Percentiles rank a stretch among this genome's conserved stretches.
phyloP scores from a whole-genome alignment of 2,113 vertebrate genomes.

The Merops nubicus region DNA sequence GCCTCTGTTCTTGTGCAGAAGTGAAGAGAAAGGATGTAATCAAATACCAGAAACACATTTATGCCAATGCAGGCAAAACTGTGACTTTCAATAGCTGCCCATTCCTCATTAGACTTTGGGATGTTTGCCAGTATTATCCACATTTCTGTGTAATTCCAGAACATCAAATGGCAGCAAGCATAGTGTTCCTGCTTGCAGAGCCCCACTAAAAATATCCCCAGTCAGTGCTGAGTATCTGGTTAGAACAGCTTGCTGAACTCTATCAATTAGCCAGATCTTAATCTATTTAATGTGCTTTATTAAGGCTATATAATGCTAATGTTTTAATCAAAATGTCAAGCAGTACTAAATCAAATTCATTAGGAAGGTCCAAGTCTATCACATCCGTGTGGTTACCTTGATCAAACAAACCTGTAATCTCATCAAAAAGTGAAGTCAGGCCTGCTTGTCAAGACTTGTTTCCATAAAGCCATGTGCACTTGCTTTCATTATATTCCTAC shows the following conservation, averaged over 20 bases:
- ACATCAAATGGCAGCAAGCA: constrained; percentile 21
- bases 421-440: constrained; percentile 56
- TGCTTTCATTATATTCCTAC: constrained; percentile 22
- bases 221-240: constrained; percentile 45
- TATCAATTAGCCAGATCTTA: constrained; percentile 70
- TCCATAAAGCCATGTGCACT: constrained; percentile 28
- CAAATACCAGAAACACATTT: background rate
- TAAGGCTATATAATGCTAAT: constrained; percentile 68
- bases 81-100: background rate
- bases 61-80: background rate
- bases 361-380: constrained; percentile 62
- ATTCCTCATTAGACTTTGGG: background rate
- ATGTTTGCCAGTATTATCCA: background rate
- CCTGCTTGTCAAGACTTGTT: constrained; percentile 62
- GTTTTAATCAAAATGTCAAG: constrained; percentile 73
- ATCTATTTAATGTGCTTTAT: constrained; percentile 72
- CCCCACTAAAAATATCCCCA: constrained; percentile 58
- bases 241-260: constrained; percentile 66
- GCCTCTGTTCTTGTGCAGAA: background rate
- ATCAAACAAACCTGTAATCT: constrained; percentile 67
- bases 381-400: constrained; percentile 58
- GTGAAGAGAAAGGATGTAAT: background rate
- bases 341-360: constrained; percentile 67
- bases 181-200: constrained; percentile 37
- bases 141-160: constrained; percentile 41